phyloP scores from a whole-genome alignment of 1,140 invertebrate species.

The Oryctes rhinoceros region DNA sequence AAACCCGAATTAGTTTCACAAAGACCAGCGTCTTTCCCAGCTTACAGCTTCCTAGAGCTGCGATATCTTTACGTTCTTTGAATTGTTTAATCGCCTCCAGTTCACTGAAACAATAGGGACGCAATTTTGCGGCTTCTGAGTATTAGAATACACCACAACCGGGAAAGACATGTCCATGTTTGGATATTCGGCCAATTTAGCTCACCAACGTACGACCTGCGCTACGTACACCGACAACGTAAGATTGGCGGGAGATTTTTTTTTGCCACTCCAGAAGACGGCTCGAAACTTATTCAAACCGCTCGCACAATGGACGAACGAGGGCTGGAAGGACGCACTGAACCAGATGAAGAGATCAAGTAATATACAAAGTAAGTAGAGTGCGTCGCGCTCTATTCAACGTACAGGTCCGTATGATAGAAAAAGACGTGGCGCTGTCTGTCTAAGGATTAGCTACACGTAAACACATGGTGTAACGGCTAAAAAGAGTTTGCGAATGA shows the following conservation, averaged over 20 bases:
- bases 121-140: too few relatives aligned
- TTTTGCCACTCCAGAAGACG: conserved; percentile 21
- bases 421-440: not conserved
- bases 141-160: too few relatives aligned
- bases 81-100: too few relatives aligned
- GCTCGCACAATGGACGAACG: conserved; percentile 23
- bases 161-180: too few relatives aligned
- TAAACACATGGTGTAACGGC: not conserved
- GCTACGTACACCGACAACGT: not conserved
- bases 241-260: conserved; percentile 21
- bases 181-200: too few relatives aligned
- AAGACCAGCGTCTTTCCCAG: not conserved
- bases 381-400: conserved; percentile 6
- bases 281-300: conserved; percentile 36
- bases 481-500: conserved; percentile 1
- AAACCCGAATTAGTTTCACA: not conserved
- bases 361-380: conserved; percentile 38
- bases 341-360: conserved; percentile 37
- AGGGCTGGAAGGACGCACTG: conserved; percentile 30
- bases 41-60: too few relatives aligned
- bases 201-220: not conserved
- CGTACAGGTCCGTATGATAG: not conserved
- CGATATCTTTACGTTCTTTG: too few relatives aligned
- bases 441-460: conserved; percentile 24
- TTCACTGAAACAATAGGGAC: too few relatives aligned